A percentile compares a stretch with the other conserved stretches of the same genome.
phyloP scores from a whole-genome alignment of 2,888 invertebrate species.

The Capitulum mitella region DNA sequence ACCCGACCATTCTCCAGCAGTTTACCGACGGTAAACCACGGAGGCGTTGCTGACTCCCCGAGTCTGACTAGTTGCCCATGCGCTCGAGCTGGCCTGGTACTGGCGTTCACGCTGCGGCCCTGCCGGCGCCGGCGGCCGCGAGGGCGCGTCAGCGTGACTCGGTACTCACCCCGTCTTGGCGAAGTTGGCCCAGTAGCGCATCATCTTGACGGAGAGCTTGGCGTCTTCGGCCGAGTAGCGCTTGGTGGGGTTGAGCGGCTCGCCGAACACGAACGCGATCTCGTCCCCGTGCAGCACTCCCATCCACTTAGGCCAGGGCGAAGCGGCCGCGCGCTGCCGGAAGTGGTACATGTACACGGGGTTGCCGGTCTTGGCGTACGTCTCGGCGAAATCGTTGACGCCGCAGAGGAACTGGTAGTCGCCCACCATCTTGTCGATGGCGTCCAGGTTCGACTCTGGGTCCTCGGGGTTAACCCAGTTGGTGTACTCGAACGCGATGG shows the following conservation, averaged over 20 bases:
- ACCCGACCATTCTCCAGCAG: too few relatives aligned
- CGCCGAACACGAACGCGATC: constrained; percentile 87
- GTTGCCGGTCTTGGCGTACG: constrained; percentile 80
- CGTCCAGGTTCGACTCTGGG: constrained; percentile 70
- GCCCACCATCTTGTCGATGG: constrained; percentile 85
- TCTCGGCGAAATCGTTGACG: constrained; percentile 84
- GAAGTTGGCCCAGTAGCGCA: constrained; percentile 94
- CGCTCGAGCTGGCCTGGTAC: too few relatives aligned
- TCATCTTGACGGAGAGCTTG: constrained; percentile 74
- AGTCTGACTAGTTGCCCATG: too few relatives aligned
- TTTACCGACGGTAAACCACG: too few relatives aligned
- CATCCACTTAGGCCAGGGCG: constrained; percentile 91
- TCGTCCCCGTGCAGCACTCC: constrained; percentile 94
- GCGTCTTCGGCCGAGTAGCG: constrained; percentile 75
- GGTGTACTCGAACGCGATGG: constrained; percentile 87
- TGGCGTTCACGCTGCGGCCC: too few relatives aligned
- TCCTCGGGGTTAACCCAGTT: constrained; percentile 84
- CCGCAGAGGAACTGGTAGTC: constrained; percentile 93
- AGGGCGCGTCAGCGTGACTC: too few relatives aligned
- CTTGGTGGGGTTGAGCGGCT: constrained; percentile 72
- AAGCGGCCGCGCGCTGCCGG: constrained; percentile 71
- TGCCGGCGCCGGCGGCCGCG: too few relatives aligned
- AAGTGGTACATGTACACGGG: constrained; percentile 88
- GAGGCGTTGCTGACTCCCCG: too few relatives aligned
- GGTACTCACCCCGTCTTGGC: constrained; percentile 78